Percentiles rank a stretch among this genome's conserved stretches.
Conservation (phyloP, 2,797 vertebrate genomes). For the Siniperca scherzeri region DNA sequence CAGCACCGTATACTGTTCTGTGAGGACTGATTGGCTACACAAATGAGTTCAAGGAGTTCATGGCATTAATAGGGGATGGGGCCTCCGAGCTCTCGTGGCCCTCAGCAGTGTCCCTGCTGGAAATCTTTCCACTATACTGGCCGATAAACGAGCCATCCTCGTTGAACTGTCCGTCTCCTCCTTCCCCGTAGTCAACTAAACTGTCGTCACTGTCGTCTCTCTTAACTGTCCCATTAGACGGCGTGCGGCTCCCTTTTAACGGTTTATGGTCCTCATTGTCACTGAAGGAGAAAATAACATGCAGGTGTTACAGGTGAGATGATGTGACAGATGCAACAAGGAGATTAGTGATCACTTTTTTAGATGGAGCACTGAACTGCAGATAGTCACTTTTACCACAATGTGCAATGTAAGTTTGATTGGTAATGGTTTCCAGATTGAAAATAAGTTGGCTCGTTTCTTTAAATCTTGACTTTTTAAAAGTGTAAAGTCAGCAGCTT, state of each 20-base stretch:
- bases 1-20: constrained; percentile 42
- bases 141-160: constrained; percentile 99
- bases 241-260: constrained; percentile 96
- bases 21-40: constrained; percentile 85
- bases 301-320: constrained; percentile 87
- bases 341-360: constrained; percentile 76
- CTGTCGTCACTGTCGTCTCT: constrained; percentile 98
- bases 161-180: constrained; percentile 98
- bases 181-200: constrained; percentile 99
- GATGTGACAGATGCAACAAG: constrained; percentile 78
- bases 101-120: constrained; percentile 91
- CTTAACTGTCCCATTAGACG: constrained; percentile 97
- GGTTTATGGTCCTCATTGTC: constrained; percentile 99
- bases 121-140: constrained; percentile 97
- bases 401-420: constrained; percentile 2
- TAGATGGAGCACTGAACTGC: constrained; percentile 77
- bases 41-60: constrained; percentile 99
- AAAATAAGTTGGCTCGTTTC: background rate
- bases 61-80: constrained; percentile 95
- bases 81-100: constrained; percentile 97
- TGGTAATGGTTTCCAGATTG: constrained; percentile 10
- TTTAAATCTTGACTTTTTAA: background rate
- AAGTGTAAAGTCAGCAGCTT: background rate
- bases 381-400: constrained; percentile 26
- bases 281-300: constrained; percentile 90